Percentiles rank a stretch among this genome's conserved stretches.
These are phyloP conservation scores for Zoanthus sociatus DNA, from an alignment of 92 coral and sea anemone genomes.

Conservation along the genomic window DNA sequence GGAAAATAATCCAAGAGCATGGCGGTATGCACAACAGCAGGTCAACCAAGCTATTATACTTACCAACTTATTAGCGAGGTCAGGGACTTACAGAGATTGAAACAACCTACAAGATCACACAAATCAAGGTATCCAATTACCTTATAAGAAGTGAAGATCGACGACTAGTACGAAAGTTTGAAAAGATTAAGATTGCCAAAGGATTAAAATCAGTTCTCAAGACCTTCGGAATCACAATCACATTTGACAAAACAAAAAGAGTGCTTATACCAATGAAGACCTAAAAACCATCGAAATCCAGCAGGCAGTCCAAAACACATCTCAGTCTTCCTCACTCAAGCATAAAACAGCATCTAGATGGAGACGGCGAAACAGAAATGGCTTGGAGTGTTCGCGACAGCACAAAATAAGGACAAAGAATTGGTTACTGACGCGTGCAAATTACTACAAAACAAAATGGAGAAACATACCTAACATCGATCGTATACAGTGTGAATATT, in stretches of 20 bases:
- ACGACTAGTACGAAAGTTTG: slow-evolving; percentile 2
- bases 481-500: no score
- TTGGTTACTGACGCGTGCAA: no score
- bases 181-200: slow-evolving; percentile 25
- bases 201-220: slow-evolving; percentile 2
- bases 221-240: no score
- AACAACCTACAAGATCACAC: neutral
- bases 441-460: no score
- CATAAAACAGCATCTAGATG: no score
- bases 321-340: neutral
- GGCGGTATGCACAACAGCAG: neutral
- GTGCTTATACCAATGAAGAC: no score
- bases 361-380: no score
- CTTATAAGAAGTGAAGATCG: neutral
- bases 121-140: neutral
- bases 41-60: neutral
- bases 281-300: no score
- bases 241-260: no score
- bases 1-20: neutral
- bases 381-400: no score
- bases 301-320: neutral
- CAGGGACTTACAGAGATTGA: neutral
- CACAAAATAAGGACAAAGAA: no score
- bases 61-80: neutral
- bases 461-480: no score